phyloP scores from a whole-genome alignment of 2,797 vertebrate species.

The Chanos chanos region DNA sequence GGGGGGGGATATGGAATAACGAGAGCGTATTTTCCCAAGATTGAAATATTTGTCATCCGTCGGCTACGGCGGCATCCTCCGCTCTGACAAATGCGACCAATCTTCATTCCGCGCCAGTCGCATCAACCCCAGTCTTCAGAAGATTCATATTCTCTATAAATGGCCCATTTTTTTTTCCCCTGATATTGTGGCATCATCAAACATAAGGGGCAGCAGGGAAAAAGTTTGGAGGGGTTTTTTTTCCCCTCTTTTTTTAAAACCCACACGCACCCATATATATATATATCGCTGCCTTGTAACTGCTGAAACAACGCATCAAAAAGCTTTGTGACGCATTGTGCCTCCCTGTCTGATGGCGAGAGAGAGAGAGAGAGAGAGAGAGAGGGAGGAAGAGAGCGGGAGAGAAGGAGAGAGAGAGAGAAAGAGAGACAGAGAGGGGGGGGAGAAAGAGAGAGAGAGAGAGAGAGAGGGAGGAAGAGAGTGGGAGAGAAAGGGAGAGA shows the following conservation, averaged over 20 bases:
- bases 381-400: conserved; percentile 54
- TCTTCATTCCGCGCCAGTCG: conserved; percentile 2
- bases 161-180: background rate
- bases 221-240: too few relatives aligned
- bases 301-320: too few relatives aligned
- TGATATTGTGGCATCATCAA: background rate
- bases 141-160: background rate
- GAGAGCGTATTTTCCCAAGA: conserved; percentile 27
- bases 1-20: too few relatives aligned
- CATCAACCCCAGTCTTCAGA: background rate
- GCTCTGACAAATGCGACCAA: conserved; percentile 32
- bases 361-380: conserved; percentile 49
- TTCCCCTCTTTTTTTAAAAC: too few relatives aligned
- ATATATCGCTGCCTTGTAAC: too few relatives aligned
- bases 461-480: conserved; percentile 7
- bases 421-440: conserved; percentile 6
- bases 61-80: conserved; percentile 15
- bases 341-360: background rate
- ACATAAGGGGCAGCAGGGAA: too few relatives aligned
- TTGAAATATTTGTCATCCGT: conserved; percentile 41
- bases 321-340: too few relatives aligned
- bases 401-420: conserved; percentile 41
- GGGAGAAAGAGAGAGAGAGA: conserved; percentile 29
- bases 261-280: too few relatives aligned
- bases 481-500: background rate